Base-by-base conservation (phyloP, 1,140 invertebrate genomes). In the Brachionus manjavacas region DNA sequence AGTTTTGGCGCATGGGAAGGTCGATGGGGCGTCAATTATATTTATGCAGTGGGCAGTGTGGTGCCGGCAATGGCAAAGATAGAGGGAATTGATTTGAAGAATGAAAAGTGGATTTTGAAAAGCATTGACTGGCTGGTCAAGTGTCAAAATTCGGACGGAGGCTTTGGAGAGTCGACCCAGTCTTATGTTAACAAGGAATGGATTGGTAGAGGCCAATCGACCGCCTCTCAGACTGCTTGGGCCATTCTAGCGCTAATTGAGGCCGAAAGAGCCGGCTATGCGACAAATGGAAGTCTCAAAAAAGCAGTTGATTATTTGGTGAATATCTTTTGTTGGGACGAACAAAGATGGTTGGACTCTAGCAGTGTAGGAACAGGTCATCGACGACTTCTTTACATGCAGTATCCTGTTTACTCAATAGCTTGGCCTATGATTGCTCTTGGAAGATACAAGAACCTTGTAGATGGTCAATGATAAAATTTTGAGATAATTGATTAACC, bases 291-390 rank as follows among this genome's bases (percentile, higher is more conserved):
- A 8, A 14, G 28, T 12, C 28, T 81, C 1, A 52, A 81, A 60
- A 81, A 81, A 66, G 60, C 52, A 60, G 49, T 66, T 23, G 28
- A 81, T n/a, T 81, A 60, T n/a, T 60, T 81, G 41, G n/a, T 41
- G 1, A 23, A 31, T 8, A 81, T 31, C 0, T 81, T 81, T 60
- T 55, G n/a, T 60, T 64, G 25, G 46, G 41, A 81, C 1, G 41
- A 81, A n/a, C 12, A 81, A 28, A 55, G 60, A 81, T 81, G 78
- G 78, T 64, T 66, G 31, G 78, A 81, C 20, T 4, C 11, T 2
- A 81, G 78, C 16, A 81, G 78, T 60, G 78, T 81, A 35, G 78
- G 78, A 60, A 81, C 78, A 28, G 78, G 78, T 39, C 78, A 81
- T 81, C 16, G 78, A 0, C 55, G 28, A 43, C 49, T 64, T 41